Base-by-base conservation (phyloP, 2,888 invertebrate genomes). In the Belgica antarctica region DNA sequence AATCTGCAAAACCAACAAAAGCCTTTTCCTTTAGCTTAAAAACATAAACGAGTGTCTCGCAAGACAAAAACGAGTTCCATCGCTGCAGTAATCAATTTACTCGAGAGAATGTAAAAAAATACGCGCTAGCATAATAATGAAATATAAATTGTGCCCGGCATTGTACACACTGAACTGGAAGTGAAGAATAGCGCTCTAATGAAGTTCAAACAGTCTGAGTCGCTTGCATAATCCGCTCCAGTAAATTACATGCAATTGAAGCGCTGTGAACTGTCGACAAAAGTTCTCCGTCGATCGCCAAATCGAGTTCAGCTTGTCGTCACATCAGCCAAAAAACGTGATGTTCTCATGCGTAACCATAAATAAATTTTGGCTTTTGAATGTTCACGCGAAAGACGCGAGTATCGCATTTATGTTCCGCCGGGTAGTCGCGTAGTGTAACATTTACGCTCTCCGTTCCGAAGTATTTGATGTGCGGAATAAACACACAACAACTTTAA, bases 281-380 rank as follows among this genome's bases (percentile, higher is more conserved):
- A 61, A 22, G 12, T 61, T n/a, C 31, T 31, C 31, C 10, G 4
- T 31, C 31, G n/a, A n/a, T n/a, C n/a, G n/a, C n/a, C n/a, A n/a
- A n/a, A n/a, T n/a, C n/a, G n/a, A n/a, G n/a, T n/a, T n/a, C n/a
- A n/a, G n/a, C n/a, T n/a, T 63, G 63, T 63, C 22, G 24, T 19
- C 41, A 3, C 41, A 41, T 41, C 34, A 10, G 31, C 15, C 41
- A 22, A 66, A n/a, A n/a, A 66, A 66, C 65, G 65, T 66, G 65
- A 66, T 66, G 27, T 47, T n/a, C 27, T 66, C 65, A 66, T 66
- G 47, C 65, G 65, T 63, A 63, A 63, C 34, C 63, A 41, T 10
- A 10, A 31, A 10, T 41, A 15, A 41, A 41, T 15, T 7, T n/a
- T n/a, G n/a, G n/a, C n/a, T 41, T 41, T 7, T 12, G 7, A 41